A percentile compares a stretch with the other conserved stretches of the same genome.
These are phyloP conservation scores for Mythimna albipuncta DNA, from an alignment of 2,888 invertebrate genomes.

Conservation along the genomic window DNA sequence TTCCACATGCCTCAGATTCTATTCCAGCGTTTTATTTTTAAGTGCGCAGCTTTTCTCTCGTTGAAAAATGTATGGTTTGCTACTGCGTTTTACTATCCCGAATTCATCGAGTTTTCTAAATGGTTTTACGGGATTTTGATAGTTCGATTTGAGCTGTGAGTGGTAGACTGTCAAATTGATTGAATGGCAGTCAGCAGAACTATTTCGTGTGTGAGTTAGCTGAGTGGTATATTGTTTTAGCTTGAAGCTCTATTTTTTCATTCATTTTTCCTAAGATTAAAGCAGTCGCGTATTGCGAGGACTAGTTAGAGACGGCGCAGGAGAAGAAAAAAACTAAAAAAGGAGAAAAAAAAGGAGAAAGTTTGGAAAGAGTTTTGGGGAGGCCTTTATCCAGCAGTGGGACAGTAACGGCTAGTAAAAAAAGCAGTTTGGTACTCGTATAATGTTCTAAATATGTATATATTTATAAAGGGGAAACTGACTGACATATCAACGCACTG, in stretches of 20 bases:
- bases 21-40: slow-evolving; percentile 39
- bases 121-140: slow-evolving; percentile 17
- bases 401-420: too few relatives aligned
- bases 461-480: too few relatives aligned
- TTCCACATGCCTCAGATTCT: slow-evolving; percentile 54
- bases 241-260: background rate
- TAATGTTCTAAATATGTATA: too few relatives aligned
- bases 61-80: slow-evolving; percentile 29
- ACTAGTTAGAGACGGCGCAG: too few relatives aligned
- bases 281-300: background rate
- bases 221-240: background rate
- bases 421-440: too few relatives aligned
- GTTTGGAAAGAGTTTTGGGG: too few relatives aligned
- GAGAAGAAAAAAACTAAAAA: too few relatives aligned
- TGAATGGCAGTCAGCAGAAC: background rate
- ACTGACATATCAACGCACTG: too few relatives aligned
- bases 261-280: background rate
- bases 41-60: slow-evolving; percentile 21
- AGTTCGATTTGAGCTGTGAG: slow-evolving; percentile 15
- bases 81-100: background rate
- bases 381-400: too few relatives aligned
- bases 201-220: background rate
- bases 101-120: slow-evolving; percentile 11
- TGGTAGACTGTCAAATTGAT: slow-evolving; percentile 13
- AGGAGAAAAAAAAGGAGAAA: too few relatives aligned